Percentiles rank a stretch among this genome's conserved stretches.
These are phyloP conservation scores for Oncorhynchus kisutch DNA, from an alignment of 2,113 vertebrate species.

Conservation along the genomic window DNA sequence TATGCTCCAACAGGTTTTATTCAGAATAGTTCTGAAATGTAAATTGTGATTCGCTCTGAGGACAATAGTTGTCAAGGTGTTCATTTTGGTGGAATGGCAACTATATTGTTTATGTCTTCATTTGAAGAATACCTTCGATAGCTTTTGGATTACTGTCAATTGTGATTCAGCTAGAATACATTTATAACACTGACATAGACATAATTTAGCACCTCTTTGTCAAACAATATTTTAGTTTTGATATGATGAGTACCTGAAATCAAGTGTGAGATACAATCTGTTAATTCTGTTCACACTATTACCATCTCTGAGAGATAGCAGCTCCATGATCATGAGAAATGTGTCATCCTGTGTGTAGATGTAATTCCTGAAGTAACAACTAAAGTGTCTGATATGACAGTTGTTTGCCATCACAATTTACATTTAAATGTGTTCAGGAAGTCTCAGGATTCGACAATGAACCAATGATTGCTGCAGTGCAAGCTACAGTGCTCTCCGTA, in stretches of 20 bases:
- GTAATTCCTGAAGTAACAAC: too few relatives aligned
- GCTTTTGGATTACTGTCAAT: not conserved
- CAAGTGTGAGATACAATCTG: not conserved
- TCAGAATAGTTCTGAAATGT: not conserved
- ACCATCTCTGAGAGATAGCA: not conserved
- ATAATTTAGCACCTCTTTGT: not conserved
- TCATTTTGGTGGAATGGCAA: not conserved
- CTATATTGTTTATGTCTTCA: not conserved
- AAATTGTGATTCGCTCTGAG: not conserved
- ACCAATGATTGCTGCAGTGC: not conserved
- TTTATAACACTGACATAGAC: not conserved
- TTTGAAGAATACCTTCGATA: not conserved
- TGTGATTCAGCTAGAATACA: not conserved
- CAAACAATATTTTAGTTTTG: not conserved
- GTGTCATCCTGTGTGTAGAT: not conserved
- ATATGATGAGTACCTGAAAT: not conserved
- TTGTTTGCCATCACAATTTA: too few relatives aligned
- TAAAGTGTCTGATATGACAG: too few relatives aligned
- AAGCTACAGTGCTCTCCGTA: not conserved
- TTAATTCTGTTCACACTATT: not conserved
- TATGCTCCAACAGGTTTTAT: not conserved
- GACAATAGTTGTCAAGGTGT: not conserved
- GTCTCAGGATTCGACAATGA: not conserved
- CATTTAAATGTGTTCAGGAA: not conserved
- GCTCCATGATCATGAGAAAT: not conserved